phyloP scores from a whole-genome alignment of 2,888 invertebrate species.

The Ferrisia virgata region DNA sequence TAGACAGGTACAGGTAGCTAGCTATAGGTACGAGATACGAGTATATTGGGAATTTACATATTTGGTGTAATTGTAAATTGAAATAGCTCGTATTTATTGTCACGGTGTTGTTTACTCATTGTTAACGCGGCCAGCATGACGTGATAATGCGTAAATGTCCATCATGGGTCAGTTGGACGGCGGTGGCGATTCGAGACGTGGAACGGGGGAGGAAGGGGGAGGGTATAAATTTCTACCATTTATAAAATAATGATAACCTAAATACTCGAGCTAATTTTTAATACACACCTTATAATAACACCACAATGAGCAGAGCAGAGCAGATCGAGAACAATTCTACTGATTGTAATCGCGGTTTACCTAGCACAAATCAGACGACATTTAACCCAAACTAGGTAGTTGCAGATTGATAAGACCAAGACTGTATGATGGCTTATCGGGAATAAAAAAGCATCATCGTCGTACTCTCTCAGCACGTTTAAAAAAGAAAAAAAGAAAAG shows the following conservation, averaged over 20 bases:
- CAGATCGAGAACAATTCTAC: neutral
- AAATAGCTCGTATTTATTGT: conserved; percentile 9
- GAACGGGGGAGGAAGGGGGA: too few species aligned
- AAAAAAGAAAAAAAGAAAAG: neutral
- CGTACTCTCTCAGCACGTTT: neutral
- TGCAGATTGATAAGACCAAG: too few species aligned
- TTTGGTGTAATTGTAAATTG: conserved; percentile 21
- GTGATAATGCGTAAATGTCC: conserved; percentile 20
- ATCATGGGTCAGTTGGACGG: too few species aligned
- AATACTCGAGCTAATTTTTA: conserved; percentile 8
- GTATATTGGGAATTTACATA: conserved; percentile 1
- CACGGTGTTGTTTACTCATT: conserved; percentile 13
- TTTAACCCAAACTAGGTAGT: too few species aligned
- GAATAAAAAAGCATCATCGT: neutral
- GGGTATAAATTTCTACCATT: neutral
- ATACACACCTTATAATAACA: neutral
- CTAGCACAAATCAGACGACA: too few species aligned
- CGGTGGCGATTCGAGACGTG: too few species aligned
- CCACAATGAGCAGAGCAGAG: too few species aligned
- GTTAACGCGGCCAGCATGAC: neutral
- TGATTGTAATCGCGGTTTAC: neutral
- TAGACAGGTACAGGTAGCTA: neutral
- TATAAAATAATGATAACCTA: neutral
- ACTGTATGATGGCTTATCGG: too few species aligned
- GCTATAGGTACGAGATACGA: neutral